phyloP scores from a whole-genome alignment of 2,888 invertebrate species.

The Parascotia fuliginaria region DNA sequence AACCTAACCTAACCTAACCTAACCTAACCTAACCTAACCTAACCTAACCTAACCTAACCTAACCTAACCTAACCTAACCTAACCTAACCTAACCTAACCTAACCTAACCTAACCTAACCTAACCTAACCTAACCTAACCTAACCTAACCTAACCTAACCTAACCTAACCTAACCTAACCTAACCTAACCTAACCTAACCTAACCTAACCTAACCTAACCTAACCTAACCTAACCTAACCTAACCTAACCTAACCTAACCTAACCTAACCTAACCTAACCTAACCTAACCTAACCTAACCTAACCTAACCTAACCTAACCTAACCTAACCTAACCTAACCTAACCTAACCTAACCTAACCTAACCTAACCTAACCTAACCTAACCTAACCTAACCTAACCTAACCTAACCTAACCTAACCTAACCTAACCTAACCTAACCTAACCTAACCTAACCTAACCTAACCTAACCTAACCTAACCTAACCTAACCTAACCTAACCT shows the following conservation, averaged over 20 bases:
- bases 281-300: slow-evolving; percentile 24
- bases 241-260: slow-evolving; percentile 36
- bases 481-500: slow-evolving; percentile 37
- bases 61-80: slow-evolving; percentile 1
- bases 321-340: no score
- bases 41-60: no score
- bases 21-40: neutral
- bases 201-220: slow-evolving; percentile 29
- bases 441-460: slow-evolving; percentile 31
- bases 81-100: slow-evolving; percentile 1
- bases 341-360: slow-evolving; percentile 21
- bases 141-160: slow-evolving; percentile 6
- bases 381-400: slow-evolving; percentile 23
- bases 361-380: slow-evolving; percentile 24
- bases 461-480: slow-evolving; percentile 34
- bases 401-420: slow-evolving; percentile 24
- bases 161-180: slow-evolving; percentile 13
- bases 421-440: no score
- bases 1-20: no score
- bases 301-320: slow-evolving; percentile 25
- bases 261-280: slow-evolving; percentile 26
- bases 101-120: neutral
- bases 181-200: slow-evolving; percentile 20
- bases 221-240: slow-evolving; percentile 29
- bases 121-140: slow-evolving; percentile 12